Base-by-base conservation (phyloP, 2,888 invertebrate genomes). In the Glomeris marginata region DNA sequence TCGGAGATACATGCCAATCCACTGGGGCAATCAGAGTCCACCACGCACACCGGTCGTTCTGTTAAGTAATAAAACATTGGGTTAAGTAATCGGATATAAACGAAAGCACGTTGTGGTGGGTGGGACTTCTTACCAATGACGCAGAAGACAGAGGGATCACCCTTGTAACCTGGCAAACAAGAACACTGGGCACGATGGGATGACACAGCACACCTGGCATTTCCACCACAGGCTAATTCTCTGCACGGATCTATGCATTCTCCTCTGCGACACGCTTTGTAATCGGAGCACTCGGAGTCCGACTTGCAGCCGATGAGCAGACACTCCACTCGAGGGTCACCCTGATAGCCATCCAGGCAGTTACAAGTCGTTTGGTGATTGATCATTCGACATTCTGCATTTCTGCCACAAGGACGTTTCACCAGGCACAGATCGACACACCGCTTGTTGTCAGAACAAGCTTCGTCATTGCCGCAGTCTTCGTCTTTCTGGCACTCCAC, bases 381-480 rank as follows among this genome's bases (percentile, higher is more conserved):
- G 49, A 74, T 71, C 53, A 85, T 78, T 52, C 77, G 64, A 50
- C 61, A 61, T 13, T 57, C 47, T 3, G 61, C 58, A 52, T 59
- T 57, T 4, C 52, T 50, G 15, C 61, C 61, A 48, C 61, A 61
- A 15, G 60, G 56, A 20, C 56, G 58, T 42, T 55, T 57, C 6
- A 57, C 46, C 18, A 41, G 13, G 62, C 88, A 90, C 0, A 88
- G 86, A 62, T 83, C 80, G 49, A 83, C 73, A 62, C 88, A 88
- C 35, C 57, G 57, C 61, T 83, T 83, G 56, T 78, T 76, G 59
- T 80, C 82, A 43, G 80, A 71, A 62, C 90, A 90, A 35, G 76
- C 75, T 66, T 84, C 84, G 62, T 88, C 81, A 63, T 81, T 84
- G n/a, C 87, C 84, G 69, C 91, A 91, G 56, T 88, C 79, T 21